Base-by-base conservation (phyloP, 2,113 vertebrate species). In the Bos javanicus region DNA sequence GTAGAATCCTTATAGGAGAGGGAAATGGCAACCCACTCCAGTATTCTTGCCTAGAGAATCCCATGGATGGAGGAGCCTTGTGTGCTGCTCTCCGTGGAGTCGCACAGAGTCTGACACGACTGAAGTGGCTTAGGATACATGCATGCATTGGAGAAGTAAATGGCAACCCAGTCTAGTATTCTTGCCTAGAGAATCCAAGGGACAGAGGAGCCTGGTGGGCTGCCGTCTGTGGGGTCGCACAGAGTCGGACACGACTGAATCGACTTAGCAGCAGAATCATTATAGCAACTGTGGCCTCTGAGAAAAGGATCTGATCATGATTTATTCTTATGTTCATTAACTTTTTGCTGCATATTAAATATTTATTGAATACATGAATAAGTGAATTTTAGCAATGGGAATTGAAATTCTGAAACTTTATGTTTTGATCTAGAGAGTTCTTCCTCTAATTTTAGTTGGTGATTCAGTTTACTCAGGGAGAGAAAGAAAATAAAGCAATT, bases 341-440 rank as follows among this genome's bases (percentile, higher is more conserved):
- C 25, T 89, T 91, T 62, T 94, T 90, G 50, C 62, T 54, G 15
- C 60, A 84, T 87, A 67, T 62, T 30, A 92, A 46, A 16, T 95
- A 74, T 84, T 95, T 83, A 86, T 52, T 87, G 19, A 96, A 54
- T 91, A 84, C 17, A 59, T 33, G 2, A 93, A 14, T 59, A 80
- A 67, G 26, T 87, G 26, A 93, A 85, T 7, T 85, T 96, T 59
- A 87, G 52, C 39, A 80, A n/a, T 86, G 50, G 78, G 21, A 46
- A 78, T 62, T 90, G 39, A 87, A 91, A 93, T 94, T 21, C 26
- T 46, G 48, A 62, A 78, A 4, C 16, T 96, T 86, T 83, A 16
- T 94, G 14, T 91, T 93, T 91, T 95, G 52, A 83, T 84, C 48
- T 97, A 71, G 81, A 76, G 82, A 52, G 6, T 91, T 95, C 43